A percentile compares a stretch with the other conserved stretches of the same genome.
phyloP scores from a whole-genome alignment of 2,113 vertebrate genomes.

The Xenopus borealis region DNA sequence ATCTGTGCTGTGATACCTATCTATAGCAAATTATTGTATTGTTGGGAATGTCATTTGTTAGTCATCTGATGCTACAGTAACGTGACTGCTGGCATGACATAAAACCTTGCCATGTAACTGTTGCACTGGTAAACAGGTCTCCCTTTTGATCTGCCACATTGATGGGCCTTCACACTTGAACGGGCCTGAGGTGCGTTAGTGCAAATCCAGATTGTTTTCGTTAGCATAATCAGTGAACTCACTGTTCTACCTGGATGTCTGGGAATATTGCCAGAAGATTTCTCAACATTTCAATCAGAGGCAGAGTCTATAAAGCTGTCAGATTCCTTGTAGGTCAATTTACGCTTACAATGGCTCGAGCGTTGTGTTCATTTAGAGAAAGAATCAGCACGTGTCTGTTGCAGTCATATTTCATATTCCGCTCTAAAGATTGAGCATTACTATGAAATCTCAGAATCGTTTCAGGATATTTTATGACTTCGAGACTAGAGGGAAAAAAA shows the following conservation, averaged over 20 bases:
- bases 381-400: conserved; percentile 57
- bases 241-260: conserved; percentile 83
- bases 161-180: conserved; percentile 68
- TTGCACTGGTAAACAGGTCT: conserved; percentile 58
- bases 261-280: conserved; percentile 78
- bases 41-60: not conserved
- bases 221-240: conserved; percentile 78
- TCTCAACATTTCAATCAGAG: conserved; percentile 74
- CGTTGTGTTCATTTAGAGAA: conserved; percentile 63
- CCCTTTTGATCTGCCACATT: conserved; percentile 59
- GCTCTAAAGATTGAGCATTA: conserved; percentile 42
- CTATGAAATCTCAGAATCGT: conserved; percentile 42
- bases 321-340: conserved; percentile 77
- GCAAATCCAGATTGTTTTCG: conserved; percentile 75
- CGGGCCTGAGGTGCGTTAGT: conserved; percentile 71
- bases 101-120: conserved; percentile 31
- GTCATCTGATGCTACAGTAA: not conserved
- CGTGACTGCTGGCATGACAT: conserved; percentile 15
- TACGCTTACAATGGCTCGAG: conserved; percentile 74
- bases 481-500: conserved; percentile 18
- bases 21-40: no score
- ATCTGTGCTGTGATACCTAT: no score
- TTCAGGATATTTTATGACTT: conserved; percentile 43
- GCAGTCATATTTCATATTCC: conserved; percentile 58
- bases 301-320: conserved; percentile 81